Percentiles rank a stretch among this genome's conserved stretches.
These are phyloP conservation scores for Megaceryle torquata DNA, from an alignment of 2,113 vertebrate species.

Conservation along the genomic window DNA sequence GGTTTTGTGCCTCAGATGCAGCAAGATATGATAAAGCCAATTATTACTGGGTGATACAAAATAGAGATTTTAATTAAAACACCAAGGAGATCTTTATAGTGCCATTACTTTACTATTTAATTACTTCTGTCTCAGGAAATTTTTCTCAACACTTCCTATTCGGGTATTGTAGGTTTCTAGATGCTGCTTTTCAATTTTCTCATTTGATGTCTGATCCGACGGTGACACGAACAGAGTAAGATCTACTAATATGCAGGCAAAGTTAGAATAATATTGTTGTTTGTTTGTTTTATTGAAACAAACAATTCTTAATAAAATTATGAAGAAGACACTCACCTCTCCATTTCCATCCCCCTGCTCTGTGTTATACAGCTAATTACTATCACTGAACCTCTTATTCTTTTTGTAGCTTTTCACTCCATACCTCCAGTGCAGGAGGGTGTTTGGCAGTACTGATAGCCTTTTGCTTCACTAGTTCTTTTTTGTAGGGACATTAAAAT, in stretches of 20 bases:
- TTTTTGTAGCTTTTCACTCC: background rate
- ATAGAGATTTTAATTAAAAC: background rate
- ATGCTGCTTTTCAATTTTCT: background rate
- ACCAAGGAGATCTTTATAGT: background rate
- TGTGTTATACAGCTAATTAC: background rate
- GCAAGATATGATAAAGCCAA: background rate
- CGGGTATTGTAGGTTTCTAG: background rate
- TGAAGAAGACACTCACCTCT: background rate
- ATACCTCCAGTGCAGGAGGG: background rate
- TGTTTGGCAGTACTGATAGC: slow-evolving; percentile 7
- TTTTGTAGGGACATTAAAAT: slow-evolving; percentile 41
- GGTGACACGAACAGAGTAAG: background rate
- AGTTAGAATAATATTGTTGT: background rate
- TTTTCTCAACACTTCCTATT: background rate
- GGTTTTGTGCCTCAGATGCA: background rate
- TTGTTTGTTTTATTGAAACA: background rate
- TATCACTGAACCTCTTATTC: background rate
- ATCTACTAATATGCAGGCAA: background rate
- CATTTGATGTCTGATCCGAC: background rate
- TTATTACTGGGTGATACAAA: background rate
- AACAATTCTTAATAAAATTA: background rate
- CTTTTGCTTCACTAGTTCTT: background rate
- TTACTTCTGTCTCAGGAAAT: background rate
- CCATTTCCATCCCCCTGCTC: background rate
- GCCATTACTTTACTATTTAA: background rate